phyloP scores from a whole-genome alignment of 2,797 vertebrate genomes.

The Pelodytes ibericus region DNA sequence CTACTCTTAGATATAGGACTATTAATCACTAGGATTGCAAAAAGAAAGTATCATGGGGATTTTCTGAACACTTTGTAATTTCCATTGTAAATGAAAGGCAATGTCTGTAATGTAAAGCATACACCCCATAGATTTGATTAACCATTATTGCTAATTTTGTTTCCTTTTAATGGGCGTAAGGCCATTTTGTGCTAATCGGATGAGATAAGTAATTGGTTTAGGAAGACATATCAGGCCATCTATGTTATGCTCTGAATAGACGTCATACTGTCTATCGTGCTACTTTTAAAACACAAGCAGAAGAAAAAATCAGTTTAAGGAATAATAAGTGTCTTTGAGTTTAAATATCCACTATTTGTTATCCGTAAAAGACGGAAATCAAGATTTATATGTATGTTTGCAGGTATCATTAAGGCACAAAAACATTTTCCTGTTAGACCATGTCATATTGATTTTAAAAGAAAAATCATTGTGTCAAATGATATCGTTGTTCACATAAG shows the following conservation, averaged over 20 bases:
- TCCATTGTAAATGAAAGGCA: constrained; percentile 17
- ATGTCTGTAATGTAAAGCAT: constrained; percentile 37
- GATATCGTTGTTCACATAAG: too few relatives aligned
- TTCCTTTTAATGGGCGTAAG: constrained; percentile 37
- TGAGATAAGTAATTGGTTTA: constrained; percentile 55
- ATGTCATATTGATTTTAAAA: too few relatives aligned
- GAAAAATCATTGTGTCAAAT: too few relatives aligned
- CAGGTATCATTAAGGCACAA: too few relatives aligned
- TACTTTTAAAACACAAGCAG: constrained; percentile 25
- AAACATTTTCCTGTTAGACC: too few relatives aligned
- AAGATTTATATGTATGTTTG: too few relatives aligned
- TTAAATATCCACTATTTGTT: background rate
- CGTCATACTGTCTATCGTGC: constrained; percentile 35
- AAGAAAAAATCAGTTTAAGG: too few relatives aligned
- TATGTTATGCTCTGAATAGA: constrained; percentile 39
- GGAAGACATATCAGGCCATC: constrained; percentile 42
- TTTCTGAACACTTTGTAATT: constrained; percentile 42
- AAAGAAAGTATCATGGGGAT: constrained; percentile 38
- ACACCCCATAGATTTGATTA: constrained; percentile 46
- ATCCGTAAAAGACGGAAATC: too few relatives aligned
- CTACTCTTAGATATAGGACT: constrained; percentile 4
- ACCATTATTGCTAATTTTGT: constrained; percentile 48
- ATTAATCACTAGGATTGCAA: constrained; percentile 44
- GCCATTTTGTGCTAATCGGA: constrained; percentile 48
- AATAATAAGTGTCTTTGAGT: constrained; percentile 4